Evolutionary conservation across 2,888 invertebrate species (phyloP).

Genomic region (Leuctra nigra): DNA sequence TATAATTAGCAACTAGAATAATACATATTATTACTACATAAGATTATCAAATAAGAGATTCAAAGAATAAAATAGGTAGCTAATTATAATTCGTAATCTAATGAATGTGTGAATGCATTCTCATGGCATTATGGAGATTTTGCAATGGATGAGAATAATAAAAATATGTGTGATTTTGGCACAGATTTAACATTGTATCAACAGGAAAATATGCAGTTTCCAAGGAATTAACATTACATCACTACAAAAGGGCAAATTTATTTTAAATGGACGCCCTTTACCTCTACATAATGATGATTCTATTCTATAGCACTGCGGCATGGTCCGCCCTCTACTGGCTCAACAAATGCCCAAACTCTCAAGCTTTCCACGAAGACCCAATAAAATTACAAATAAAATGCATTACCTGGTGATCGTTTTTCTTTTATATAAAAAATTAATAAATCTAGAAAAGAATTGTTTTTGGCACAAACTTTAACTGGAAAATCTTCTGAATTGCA

Average conservation of each 20-base stretch:
- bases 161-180: not conserved
- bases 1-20: not conserved
- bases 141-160: not conserved
- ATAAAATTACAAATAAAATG: too few species aligned
- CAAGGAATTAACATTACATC: too few species aligned
- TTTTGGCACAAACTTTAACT: constrained; percentile 14
- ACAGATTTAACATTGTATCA: not conserved
- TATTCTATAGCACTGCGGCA: too few species aligned
- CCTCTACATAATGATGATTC: too few species aligned
- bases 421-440: constrained; percentile 8
- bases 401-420: constrained; percentile 7
- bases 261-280: too few species aligned
- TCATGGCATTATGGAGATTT: not conserved
- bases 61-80: not conserved
- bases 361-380: too few species aligned
- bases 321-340: too few species aligned
- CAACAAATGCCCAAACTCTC: too few species aligned
- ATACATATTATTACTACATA: not conserved
- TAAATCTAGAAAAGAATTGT: not conserved
- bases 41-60: not conserved
- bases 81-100: not conserved
- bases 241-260: too few species aligned
- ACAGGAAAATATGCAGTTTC: not conserved
- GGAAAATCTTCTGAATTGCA: too few species aligned
- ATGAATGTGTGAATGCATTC: not conserved